Conservation (phyloP, 2,113 vertebrate genomes). For the Ceratotherium simum region DNA sequence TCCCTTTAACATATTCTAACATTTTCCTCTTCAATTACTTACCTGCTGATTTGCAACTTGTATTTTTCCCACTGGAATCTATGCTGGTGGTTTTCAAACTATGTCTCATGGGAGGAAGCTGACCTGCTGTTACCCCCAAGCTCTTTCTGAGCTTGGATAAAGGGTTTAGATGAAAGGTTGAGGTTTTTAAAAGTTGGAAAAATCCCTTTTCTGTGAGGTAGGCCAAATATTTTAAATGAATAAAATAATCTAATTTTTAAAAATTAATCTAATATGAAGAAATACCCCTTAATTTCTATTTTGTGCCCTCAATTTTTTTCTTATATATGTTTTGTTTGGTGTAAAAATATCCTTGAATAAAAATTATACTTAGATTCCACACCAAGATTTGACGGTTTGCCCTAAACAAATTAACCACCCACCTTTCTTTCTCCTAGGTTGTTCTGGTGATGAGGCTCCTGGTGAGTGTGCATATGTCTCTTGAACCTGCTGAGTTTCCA, state of each 20-base stretch:
- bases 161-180: not conserved
- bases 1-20: not conserved
- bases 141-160: conserved; percentile 4
- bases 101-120: not conserved
- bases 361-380: not conserved
- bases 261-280: conserved; percentile 7
- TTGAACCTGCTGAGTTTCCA: conserved; percentile 88
- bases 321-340: conserved; percentile 12
- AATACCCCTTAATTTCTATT: not conserved
- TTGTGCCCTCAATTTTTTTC: not conserved
- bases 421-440: conserved; percentile 95
- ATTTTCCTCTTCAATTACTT: conserved; percentile 39
- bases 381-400: not conserved
- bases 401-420: conserved; percentile 46
- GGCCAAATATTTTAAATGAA: conserved; percentile 11
- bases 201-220: not conserved
- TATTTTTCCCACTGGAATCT: conserved; percentile 4
- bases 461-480: conserved; percentile 85
- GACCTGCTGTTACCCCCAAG: not conserved
- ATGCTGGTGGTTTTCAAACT: conserved; percentile 47
- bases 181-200: conserved; percentile 26
- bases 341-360: conserved; percentile 14
- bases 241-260: not conserved
- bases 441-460: conserved; percentile 87
- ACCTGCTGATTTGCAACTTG: not conserved